Base-by-base conservation (phyloP, 2,888 invertebrate species). In the Deilephila elpenor region DNA sequence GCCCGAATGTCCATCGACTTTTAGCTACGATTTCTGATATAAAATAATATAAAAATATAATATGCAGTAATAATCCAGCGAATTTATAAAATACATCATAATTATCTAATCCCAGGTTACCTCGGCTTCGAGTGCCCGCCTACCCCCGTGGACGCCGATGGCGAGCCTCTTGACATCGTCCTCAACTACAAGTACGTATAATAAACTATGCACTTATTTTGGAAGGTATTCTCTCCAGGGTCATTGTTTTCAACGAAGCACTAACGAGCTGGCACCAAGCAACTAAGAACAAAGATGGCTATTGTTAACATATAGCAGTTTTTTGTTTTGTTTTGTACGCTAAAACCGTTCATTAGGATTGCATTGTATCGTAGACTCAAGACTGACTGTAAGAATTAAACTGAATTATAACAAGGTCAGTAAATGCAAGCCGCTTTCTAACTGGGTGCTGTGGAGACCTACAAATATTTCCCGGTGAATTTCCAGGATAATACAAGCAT, bases 71-170 rank as follows among this genome's bases (percentile, higher is more conserved):
- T 11, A n/a, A 17, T 20, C 4, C 5, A 29, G 70, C 20, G 14
- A 53, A 29, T 29, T 29, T 3, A n/a, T 0, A 59, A 6, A 25
- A 17, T 25, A 64, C 67, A 62, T 17, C 59, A 71, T n/a, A 59
- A 14, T 75, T 73, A 71, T 71, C 71, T 71, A 71, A 44, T 87
- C 86, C 44, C 83, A 92, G 92, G 77, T 6, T 91, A 83, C 84
- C 84, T 91, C 17, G 88, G 88, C 59, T 91, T 89, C 80, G 75
- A 79, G 71, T 91, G 91, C 78, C 91, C 91, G 3, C 75, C 83
- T 34, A 76, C 79, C 61, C 82, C 85, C 14, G 64, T 82, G 20
- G 87, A 82, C 61, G 80, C 76, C 1, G 74, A 80, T 59, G 89
- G 88, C 14, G 73, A 84, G 1, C 80, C 80, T 5, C 34, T 82